Evolutionary conservation across 1,140 invertebrate species (phyloP).

Genomic region (Latrodectus geometricus): DNA sequence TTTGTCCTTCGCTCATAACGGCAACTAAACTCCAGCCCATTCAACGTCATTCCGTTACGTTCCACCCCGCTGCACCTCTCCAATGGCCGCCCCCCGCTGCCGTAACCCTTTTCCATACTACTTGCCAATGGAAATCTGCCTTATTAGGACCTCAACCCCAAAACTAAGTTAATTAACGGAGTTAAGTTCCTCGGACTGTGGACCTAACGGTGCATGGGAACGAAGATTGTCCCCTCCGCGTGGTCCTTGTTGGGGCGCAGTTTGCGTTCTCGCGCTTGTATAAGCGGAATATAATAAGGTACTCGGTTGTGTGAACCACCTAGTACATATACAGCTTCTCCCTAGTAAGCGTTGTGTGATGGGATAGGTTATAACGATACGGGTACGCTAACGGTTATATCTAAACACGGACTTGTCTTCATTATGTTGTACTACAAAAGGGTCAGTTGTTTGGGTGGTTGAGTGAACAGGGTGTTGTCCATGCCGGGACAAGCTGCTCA

Average conservation of each 20-base stretch:
- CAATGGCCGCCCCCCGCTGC: slow-evolving; percentile 5
- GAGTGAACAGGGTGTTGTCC: slow-evolving; percentile 11
- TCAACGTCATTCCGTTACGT: slow-evolving; percentile 56
- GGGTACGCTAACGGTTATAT: neutral
- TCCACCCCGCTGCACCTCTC: slow-evolving; percentile 49
- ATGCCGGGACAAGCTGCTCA: neutral
- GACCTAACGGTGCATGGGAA: slow-evolving; percentile 52
- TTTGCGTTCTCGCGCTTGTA: slow-evolving; percentile 21
- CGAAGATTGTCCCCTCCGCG: slow-evolving; percentile 18
- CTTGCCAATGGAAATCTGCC: slow-evolving; percentile 49
- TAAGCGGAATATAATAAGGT: slow-evolving; percentile 57
- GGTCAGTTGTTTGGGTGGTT: slow-evolving; percentile 27
- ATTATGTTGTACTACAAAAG: slow-evolving; percentile 18
- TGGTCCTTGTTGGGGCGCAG: slow-evolving; percentile 15
- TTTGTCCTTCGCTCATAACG: slow-evolving; percentile 48
- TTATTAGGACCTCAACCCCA: slow-evolving; percentile 49
- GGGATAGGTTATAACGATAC: slow-evolving; percentile 4
- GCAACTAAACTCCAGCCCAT: slow-evolving; percentile 42
- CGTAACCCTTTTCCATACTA: neutral
- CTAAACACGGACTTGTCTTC: slow-evolving; percentile 1
- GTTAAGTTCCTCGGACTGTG: slow-evolving; percentile 40
- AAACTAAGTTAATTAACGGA: slow-evolving; percentile 60
- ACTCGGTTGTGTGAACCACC: neutral
- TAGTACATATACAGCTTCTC: neutral
- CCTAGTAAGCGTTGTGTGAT: slow-evolving; percentile 47